These are phyloP conservation scores for Ecdyonurus torrentis DNA, from an alignment of 2,888 invertebrate species.

Conservation along the genomic window DNA sequence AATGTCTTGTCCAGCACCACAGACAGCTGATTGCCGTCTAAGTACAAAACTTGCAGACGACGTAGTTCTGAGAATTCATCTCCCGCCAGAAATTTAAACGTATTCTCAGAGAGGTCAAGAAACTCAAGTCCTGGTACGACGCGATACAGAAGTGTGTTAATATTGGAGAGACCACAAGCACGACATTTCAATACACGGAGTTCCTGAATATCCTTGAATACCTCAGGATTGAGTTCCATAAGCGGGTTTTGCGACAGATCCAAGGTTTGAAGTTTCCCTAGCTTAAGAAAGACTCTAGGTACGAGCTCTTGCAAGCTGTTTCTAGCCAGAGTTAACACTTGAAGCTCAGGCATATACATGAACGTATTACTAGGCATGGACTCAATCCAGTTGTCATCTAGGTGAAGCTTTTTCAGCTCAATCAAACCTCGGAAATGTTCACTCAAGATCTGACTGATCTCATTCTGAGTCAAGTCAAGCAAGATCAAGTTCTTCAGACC, in stretches of 20 bases:
- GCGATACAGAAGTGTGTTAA: constrained; percentile 65
- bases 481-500: constrained; percentile 40
- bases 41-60: constrained; percentile 40
- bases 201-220: constrained; percentile 58
- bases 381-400: constrained; percentile 57
- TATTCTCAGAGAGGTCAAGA: constrained; percentile 60
- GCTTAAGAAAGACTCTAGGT: constrained; percentile 54
- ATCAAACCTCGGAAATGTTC: constrained; percentile 63
- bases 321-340: constrained; percentile 43
- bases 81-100: constrained; percentile 52
- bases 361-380: constrained; percentile 61
- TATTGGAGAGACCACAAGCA: constrained; percentile 48
- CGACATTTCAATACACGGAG: constrained; percentile 54
- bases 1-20: constrained; percentile 58
- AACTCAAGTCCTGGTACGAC: constrained; percentile 52
- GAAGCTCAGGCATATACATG: constrained; percentile 50
- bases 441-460: constrained; percentile 44
- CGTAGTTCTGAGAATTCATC: constrained; percentile 55
- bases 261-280: constrained; percentile 50
- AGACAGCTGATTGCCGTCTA: constrained; percentile 63
- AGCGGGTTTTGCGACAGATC: constrained; percentile 62
- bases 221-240: constrained; percentile 56
- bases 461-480: constrained; percentile 57
- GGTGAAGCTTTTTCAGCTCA: constrained; percentile 49
- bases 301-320: constrained; percentile 51